A percentile compares a stretch with the other conserved stretches of the same genome.
These are phyloP conservation scores for Heterodera carotae DNA, from an alignment of 1,140 invertebrate species.

Conservation along the genomic window DNA sequence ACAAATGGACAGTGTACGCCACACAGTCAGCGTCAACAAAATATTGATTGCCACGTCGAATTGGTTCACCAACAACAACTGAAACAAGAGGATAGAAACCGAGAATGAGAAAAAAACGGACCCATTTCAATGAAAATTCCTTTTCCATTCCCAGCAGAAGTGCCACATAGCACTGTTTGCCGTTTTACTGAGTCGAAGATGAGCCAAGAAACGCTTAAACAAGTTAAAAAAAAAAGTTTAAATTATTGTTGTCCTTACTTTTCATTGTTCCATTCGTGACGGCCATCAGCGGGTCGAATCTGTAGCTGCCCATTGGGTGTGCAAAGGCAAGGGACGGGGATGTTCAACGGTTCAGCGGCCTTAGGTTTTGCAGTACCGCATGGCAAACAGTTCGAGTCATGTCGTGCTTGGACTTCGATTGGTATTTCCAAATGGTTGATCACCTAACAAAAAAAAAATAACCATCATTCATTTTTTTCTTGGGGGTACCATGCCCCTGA, in stretches of 20 bases:
- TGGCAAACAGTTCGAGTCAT: slow-evolving; percentile 73
- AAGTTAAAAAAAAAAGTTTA: no score
- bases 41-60: neutral
- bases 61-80: slow-evolving; percentile 20
- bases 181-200: slow-evolving; percentile 59
- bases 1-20: slow-evolving; percentile 79
- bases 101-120: slow-evolving; percentile 22
- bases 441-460: slow-evolving; percentile 74
- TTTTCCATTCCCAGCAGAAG: slow-evolving; percentile 50
- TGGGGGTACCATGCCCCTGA: no score
- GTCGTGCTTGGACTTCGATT: slow-evolving; percentile 79
- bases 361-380: slow-evolving; percentile 74
- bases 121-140: slow-evolving; percentile 74
- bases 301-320: slow-evolving; percentile 81
- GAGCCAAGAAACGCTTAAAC: slow-evolving; percentile 65
- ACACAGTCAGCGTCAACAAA: neutral
- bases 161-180: slow-evolving; percentile 60
- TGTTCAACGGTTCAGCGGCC: slow-evolving; percentile 71
- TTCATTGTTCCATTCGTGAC: slow-evolving; percentile 46
- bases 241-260: no score
- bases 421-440: slow-evolving; percentile 80
- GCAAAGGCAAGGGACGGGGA: slow-evolving; percentile 84
- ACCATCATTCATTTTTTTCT: no score
- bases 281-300: slow-evolving; percentile 71
- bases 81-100: no score